Evolutionary conservation across 1,140 invertebrate genomes (phyloP), one percentile per base, ranked within the genome.

Genomic region (Monomorium pharaonis): DNA sequence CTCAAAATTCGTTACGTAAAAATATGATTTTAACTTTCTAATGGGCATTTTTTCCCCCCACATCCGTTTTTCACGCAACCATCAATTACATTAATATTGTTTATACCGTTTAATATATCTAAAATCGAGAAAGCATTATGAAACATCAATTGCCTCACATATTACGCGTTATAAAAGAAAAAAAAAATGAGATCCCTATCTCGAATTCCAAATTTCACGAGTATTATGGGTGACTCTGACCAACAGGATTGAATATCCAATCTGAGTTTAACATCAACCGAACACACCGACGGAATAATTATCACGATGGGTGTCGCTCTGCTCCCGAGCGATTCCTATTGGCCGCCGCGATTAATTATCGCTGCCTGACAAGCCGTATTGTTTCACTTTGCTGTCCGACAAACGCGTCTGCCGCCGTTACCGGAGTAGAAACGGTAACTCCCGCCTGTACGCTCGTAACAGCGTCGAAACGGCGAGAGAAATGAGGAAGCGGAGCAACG

Each of bases 401-500:
- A 42, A 65, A 84, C 27, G 76, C 65, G 51, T 51, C 56, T 77
- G 51, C 27, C 44, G 24, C 18, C 37, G 37, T 24, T 27, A 30
- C 37, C 72, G 33, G 51, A 54, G 56, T 42, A 67, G 74, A 65
- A 85, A 85, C 60, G 67, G 83, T 67, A 62, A 62, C 47, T 42
- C 72, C 63, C 56, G 37, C 16, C 77, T 86, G 81, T 76, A n/a
- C n/a, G n/a, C n/a, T 75, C 51, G 81, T 60, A 80, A 76, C 58
- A 80, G 44, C 78, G 24, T 84, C 81, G 83, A 85, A 89, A 72
- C 88, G 72, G 33, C 86, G 77, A 84, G 88, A 84, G 88, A 89
- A 89, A 90, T 80, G 87, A 89, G 87, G 87, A 90, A 90, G 80
- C 88, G 75, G 27, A 16, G 86, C 84, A 88, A 84, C 86, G 84